These are phyloP conservation scores for Rhamnusium bicolor DNA, from an alignment of 2,888 invertebrate genomes.

Conservation along the genomic window DNA sequence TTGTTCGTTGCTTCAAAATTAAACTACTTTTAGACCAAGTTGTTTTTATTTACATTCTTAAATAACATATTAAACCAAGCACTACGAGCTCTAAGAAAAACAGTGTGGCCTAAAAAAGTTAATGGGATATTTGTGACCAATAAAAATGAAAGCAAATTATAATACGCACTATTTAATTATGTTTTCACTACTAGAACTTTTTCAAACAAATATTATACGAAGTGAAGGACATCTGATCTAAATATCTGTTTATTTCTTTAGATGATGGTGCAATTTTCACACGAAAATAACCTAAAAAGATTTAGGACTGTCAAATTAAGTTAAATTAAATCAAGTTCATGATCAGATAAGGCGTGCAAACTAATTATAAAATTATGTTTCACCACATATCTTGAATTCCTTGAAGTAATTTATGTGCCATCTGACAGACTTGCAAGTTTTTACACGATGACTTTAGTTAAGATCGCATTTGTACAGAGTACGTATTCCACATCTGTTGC, in stretches of 20 bases:
- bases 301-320: background rate
- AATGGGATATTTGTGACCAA: background rate
- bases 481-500: background rate
- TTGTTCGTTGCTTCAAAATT: too few relatives aligned
- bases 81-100: background rate
- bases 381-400: background rate
- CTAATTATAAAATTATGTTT: background rate
- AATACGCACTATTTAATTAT: background rate
- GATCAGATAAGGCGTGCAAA: background rate
- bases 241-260: background rate
- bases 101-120: background rate
- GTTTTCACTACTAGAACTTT: background rate
- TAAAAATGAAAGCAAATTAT: background rate
- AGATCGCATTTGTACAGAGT: background rate
- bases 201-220: background rate
- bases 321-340: background rate
- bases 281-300: background rate
- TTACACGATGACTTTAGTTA: background rate
- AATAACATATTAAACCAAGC: background rate
- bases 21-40: background rate
- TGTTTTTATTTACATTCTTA: background rate
- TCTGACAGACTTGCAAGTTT: background rate
- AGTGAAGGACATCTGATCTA: background rate
- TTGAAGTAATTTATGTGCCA: background rate
- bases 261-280: background rate